Evolutionary conservation across 2,888 invertebrate species (phyloP).

Genomic region (Tetheella fluctuosa): DNA sequence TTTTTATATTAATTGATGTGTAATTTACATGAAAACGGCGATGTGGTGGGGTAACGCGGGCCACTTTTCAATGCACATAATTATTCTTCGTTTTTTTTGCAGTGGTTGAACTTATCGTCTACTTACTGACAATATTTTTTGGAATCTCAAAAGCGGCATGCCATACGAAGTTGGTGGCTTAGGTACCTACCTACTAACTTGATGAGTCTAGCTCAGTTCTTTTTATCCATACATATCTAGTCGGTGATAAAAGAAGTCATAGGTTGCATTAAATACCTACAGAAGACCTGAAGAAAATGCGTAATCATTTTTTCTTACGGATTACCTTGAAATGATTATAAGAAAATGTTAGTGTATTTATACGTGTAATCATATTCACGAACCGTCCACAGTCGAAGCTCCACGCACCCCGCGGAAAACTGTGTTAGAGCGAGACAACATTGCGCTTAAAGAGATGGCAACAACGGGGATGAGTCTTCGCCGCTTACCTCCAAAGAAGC

Average conservation of each 20-base stretch:
- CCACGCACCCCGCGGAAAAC: constrained; percentile 71
- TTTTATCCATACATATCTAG: no score
- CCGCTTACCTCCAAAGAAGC: constrained; percentile 37
- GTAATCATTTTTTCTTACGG: background rate
- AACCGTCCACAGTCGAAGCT: constrained; percentile 36
- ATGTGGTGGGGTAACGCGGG: constrained; percentile 26
- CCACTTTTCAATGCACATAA: background rate
- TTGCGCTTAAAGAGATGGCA: constrained; percentile 76
- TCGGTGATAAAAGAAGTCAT: no score
- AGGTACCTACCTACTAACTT: background rate
- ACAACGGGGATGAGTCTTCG: constrained; percentile 73
- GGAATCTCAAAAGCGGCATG: background rate
- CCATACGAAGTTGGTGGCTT: background rate
- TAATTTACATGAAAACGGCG: constrained; percentile 61
- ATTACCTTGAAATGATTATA: background rate
- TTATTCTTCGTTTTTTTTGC: background rate
- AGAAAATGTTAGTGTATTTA: background rate
- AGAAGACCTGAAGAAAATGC: background rate
- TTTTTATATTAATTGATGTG: constrained; percentile 79
- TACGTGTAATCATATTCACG: constrained; percentile 1
- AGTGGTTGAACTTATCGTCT: background rate
- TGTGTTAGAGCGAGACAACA: constrained; percentile 75
- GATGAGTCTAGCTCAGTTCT: no score
- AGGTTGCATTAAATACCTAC: no score
- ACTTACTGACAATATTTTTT: background rate